These are phyloP conservation scores for Tupaia tana DNA, from an alignment of 2,113 vertebrate genomes.

Conservation along the genomic window DNA sequence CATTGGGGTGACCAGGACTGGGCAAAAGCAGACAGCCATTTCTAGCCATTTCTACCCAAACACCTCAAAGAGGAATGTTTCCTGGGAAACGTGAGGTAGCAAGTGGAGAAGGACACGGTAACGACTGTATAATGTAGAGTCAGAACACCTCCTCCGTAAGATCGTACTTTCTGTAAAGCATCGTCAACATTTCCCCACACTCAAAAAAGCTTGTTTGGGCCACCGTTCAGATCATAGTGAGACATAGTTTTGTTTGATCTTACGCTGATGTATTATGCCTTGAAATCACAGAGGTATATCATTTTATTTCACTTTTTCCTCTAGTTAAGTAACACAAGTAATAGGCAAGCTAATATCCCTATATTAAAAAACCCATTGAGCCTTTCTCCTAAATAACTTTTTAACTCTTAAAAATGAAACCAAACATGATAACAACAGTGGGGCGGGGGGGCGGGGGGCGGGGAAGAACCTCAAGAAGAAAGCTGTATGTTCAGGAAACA, in stretches of 20 bases:
- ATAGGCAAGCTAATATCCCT: slow-evolving; percentile 28
- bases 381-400: slow-evolving; percentile 7
- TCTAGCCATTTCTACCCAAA: not conserved
- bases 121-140: not conserved
- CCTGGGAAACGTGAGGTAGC: not conserved
- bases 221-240: not conserved
- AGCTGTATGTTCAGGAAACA: slow-evolving; percentile 77
- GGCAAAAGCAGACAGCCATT: not conserved
- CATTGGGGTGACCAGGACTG: not conserved
- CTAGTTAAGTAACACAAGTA: slow-evolving; percentile 43
- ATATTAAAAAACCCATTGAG: slow-evolving; percentile 35
- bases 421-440: not conserved
- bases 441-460: accelerated
- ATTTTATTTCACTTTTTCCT: not conserved
- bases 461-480: slow-evolving; percentile 55
- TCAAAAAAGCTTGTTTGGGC: not conserved
- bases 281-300: not conserved
- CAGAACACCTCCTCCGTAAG: not conserved
- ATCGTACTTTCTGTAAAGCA: not conserved
- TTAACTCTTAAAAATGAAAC: slow-evolving; percentile 68
- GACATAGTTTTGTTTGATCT: not conserved
- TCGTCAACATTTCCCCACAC: not conserved
- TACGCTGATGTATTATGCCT: not conserved
- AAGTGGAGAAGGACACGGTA: not conserved
- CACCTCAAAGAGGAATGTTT: not conserved